phyloP scores from a whole-genome alignment of 2,113 vertebrate species.

The Sakesphorus luctuosus region DNA sequence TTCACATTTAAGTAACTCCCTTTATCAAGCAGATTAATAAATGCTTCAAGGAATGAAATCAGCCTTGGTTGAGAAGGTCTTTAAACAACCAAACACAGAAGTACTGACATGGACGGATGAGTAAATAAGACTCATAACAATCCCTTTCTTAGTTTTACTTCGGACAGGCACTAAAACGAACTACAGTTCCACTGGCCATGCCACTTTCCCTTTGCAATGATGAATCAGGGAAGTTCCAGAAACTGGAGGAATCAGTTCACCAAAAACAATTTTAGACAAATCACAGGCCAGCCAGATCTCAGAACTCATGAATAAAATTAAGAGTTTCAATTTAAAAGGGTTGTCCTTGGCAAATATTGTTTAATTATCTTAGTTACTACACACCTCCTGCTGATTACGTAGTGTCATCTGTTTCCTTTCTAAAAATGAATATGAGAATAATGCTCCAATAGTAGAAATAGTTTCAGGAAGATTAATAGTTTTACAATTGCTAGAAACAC shows the following conservation, averaged over 20 bases:
- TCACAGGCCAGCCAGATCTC: neutral
- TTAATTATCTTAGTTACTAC: neutral
- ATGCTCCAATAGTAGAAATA: fast-evolving
- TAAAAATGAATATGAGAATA: neutral
- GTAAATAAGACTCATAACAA: neutral
- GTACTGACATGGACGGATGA: neutral
- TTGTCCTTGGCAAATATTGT: neutral
- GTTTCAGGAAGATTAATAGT: neutral
- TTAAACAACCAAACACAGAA: neutral
- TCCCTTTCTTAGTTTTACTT: neutral
- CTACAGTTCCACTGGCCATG: neutral
- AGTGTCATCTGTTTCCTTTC: neutral
- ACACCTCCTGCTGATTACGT: neutral
- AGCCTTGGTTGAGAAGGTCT: neutral
- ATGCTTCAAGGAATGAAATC: neutral
- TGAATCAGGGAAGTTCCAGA: neutral
- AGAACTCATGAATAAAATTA: neutral
- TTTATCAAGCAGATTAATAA: neutral
- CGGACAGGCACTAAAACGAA: neutral
- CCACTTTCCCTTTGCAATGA: neutral
- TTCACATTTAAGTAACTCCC: neutral
- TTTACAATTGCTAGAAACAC: neutral
- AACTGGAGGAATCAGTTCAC: neutral
- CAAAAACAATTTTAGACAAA: neutral
- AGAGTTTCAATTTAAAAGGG: neutral